These are phyloP conservation scores for Dufourea novaeangliae DNA, from an alignment of 1,140 invertebrate genomes.

Conservation along the genomic window DNA sequence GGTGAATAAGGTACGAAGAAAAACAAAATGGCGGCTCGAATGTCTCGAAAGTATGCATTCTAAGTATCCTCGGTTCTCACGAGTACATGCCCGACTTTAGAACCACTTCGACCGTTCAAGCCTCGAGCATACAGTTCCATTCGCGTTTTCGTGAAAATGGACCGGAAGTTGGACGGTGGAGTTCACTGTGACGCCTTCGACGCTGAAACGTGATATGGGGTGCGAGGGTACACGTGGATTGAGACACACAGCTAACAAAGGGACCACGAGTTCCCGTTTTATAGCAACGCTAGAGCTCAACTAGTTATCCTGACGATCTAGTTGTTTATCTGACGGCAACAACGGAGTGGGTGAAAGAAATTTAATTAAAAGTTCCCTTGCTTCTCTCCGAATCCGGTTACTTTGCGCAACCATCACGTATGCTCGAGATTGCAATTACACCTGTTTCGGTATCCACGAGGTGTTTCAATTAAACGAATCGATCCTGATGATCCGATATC, in stretches of 20 bases:
- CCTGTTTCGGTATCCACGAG: conserved; percentile 19
- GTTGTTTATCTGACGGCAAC: neutral
- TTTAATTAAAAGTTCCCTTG: conserved; percentile 8
- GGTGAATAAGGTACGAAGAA: neutral
- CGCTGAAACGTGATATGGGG: neutral
- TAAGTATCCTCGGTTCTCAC: neutral
- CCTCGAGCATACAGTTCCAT: neutral
- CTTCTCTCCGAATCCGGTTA: neutral
- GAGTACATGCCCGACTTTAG: neutral
- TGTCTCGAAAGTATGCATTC: conserved; percentile 9
- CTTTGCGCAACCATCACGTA: neutral
- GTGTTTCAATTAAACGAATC: neutral
- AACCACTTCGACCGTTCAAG: neutral
- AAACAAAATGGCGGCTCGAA: too few species aligned
- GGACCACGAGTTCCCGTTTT: neutral
- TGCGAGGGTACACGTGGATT: neutral
- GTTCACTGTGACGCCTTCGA: neutral
- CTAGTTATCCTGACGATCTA: neutral
- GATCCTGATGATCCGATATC: neutral
- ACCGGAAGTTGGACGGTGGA: neutral
- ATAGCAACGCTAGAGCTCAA: neutral
- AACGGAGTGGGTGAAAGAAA: too few species aligned
- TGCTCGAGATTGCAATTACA: conserved; percentile 9
- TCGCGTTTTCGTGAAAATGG: neutral
- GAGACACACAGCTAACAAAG: neutral